phyloP scores from a whole-genome alignment of 2,797 vertebrate species.

The Rhinoraja longicauda region DNA sequence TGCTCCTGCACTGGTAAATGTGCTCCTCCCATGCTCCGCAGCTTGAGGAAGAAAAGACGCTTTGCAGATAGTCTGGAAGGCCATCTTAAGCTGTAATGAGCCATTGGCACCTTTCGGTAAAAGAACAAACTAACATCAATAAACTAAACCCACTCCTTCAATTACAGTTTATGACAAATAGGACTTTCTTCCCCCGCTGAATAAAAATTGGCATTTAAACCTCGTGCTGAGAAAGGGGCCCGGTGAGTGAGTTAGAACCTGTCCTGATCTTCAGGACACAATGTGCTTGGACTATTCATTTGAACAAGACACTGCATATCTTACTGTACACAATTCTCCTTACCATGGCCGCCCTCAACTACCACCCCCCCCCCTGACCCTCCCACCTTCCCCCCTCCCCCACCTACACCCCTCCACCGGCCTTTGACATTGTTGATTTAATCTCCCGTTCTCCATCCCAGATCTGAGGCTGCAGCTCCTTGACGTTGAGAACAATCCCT shows the following conservation, averaged over 20 bases:
- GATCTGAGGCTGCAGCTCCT: conserved; percentile 89
- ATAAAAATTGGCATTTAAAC: background rate
- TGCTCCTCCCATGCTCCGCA: background rate
- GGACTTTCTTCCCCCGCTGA: background rate
- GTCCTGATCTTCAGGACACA: background rate
- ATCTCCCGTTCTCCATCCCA: conserved; percentile 42
- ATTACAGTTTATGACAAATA: background rate
- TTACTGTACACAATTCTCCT: no score
- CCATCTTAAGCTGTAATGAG: background rate
- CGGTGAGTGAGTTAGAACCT: no score
- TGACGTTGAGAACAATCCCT: conserved; percentile 92
- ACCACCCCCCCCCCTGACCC: no score
- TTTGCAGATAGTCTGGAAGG: background rate
- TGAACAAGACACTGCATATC: background rate
- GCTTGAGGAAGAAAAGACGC: background rate
- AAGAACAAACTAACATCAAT: background rate
- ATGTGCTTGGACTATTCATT: background rate
- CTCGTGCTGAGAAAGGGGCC: background rate
- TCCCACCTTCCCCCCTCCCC: no score
- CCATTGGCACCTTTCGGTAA: background rate
- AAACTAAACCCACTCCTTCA: background rate
- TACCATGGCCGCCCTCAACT: no score
- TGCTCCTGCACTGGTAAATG: background rate
- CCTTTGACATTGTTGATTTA: background rate
- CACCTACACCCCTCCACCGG: no score